A percentile compares a stretch with the other conserved stretches of the same genome.
Evolutionary conservation across 1,140 invertebrate genomes (phyloP).

Genomic region (Drosophila melanica): DNA sequence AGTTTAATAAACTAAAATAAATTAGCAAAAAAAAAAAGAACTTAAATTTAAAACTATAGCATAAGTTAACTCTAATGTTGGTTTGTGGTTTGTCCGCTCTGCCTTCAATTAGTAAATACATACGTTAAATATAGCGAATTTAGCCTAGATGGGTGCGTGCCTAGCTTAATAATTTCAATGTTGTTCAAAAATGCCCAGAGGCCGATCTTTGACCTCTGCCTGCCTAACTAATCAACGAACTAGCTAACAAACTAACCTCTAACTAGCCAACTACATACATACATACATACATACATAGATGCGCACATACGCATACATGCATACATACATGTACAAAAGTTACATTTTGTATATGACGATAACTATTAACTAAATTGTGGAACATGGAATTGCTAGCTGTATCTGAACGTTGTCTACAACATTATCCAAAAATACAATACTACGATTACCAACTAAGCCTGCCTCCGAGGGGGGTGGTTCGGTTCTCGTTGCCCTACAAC

Average conservation of each 20-base stretch:
- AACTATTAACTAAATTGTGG: conserved; percentile 68
- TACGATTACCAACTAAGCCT: conserved; percentile 43
- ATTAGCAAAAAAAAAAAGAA: conserved; percentile 39
- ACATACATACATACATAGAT: conserved; percentile 1
- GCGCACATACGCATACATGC: not conserved
- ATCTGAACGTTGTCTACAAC: conserved; percentile 57
- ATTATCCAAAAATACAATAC: conserved; percentile 50
- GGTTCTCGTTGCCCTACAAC: conserved; percentile 44
- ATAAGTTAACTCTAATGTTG: conserved; percentile 45
- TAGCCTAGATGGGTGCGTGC: conserved; percentile 35
- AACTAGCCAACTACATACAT: conserved; percentile 19
- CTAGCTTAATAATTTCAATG: conserved; percentile 54
- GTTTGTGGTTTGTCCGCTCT: conserved; percentile 62
- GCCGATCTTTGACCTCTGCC: conserved; percentile 15
- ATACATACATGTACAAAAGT: not conserved
- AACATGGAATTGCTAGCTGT: conserved; percentile 83
- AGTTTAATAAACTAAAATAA: conserved; percentile 60
- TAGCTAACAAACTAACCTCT: conserved; percentile 18
- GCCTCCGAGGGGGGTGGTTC: conserved; percentile 1
- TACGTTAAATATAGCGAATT: conserved; percentile 25
- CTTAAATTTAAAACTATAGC: conserved; percentile 30
- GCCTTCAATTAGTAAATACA: conserved; percentile 52
- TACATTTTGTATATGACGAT: conserved; percentile 22
- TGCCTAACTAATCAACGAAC: conserved; percentile 22
- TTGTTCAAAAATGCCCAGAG: conserved; percentile 51